A percentile compares a stretch with the other conserved stretches of the same genome.
phyloP scores from a whole-genome alignment of 2,888 invertebrate genomes.

The Rhaphigaster nebulosa region DNA sequence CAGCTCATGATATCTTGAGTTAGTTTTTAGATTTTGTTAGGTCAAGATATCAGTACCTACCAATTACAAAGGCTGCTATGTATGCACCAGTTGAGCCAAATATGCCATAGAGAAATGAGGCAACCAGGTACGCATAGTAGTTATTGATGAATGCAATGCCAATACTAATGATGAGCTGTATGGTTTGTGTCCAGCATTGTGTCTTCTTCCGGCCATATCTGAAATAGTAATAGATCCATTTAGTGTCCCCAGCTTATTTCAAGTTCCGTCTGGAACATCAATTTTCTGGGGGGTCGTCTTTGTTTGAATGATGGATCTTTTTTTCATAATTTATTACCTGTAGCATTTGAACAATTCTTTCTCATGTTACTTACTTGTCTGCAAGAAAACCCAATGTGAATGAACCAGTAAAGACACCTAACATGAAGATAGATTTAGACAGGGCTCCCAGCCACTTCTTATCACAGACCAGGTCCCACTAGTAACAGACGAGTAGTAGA shows the following conservation, averaged over 20 bases:
- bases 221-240: background rate
- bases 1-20: background rate
- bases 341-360: background rate
- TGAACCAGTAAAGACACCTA: conserved; percentile 86
- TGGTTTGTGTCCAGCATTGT: conserved; percentile 81
- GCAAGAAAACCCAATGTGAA: conserved; percentile 83
- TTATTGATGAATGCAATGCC: conserved; percentile 85
- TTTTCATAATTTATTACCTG: background rate
- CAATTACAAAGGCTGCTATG: conserved; percentile 74
- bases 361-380: conserved; percentile 73
- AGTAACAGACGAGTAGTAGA: conserved; percentile 60
- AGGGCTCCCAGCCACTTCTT: conserved; percentile 85
- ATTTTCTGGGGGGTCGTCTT: background rate
- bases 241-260: background rate
- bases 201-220: conserved; percentile 81
- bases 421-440: conserved; percentile 84
- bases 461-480: conserved; percentile 87
- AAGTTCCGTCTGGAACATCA: background rate
- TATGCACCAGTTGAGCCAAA: conserved; percentile 87
- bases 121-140: conserved; percentile 78
- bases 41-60: conserved; percentile 67
- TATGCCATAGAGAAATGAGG: conserved; percentile 81
- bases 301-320: background rate
- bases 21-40: background rate
- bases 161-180: conserved; percentile 79